These are phyloP conservation scores for Protophormia terraenovae DNA, from an alignment of 2,888 invertebrate genomes.

Conservation along the genomic window DNA sequence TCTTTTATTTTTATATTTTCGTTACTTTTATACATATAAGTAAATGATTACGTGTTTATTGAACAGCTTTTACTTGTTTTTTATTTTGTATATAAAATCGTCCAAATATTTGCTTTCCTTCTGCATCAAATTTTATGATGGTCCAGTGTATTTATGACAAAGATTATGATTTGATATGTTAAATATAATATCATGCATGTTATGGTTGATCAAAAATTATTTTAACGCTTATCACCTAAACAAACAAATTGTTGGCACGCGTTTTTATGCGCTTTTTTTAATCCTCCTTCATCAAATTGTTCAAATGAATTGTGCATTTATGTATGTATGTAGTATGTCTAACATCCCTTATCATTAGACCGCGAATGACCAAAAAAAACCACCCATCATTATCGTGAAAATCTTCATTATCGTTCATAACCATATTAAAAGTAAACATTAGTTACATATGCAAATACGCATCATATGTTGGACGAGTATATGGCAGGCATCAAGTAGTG, in stretches of 20 bases:
- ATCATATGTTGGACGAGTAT: not conserved
- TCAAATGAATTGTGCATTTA: not conserved
- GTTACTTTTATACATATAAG: no score
- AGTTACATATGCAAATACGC: not conserved
- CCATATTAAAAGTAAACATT: not conserved
- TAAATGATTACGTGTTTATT: no score
- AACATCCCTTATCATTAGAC: slow-evolving; percentile 19
- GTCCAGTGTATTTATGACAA: not conserved
- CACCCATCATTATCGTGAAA: slow-evolving; percentile 10
- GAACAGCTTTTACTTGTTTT: no score
- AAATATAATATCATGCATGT: slow-evolving; percentile 1
- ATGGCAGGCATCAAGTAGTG: not conserved
- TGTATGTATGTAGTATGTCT: not conserved
- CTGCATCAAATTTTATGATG: not conserved
- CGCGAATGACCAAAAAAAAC: slow-evolving; percentile 30
- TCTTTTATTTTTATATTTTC: not conserved
- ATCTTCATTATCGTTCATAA: not conserved
- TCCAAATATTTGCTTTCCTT: slow-evolving; percentile 10
- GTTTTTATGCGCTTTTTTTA: slow-evolving; percentile 20
- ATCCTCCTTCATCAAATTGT: slow-evolving; percentile 5
- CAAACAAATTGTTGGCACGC: slow-evolving; percentile 22
- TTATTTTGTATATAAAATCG: not conserved
- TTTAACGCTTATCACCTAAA: slow-evolving; percentile 25
- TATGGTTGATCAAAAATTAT: slow-evolving; percentile 8
- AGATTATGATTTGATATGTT: slow-evolving; percentile 1